Conservation (phyloP, 23 tunicate genomes). For the Styela clava region DNA sequence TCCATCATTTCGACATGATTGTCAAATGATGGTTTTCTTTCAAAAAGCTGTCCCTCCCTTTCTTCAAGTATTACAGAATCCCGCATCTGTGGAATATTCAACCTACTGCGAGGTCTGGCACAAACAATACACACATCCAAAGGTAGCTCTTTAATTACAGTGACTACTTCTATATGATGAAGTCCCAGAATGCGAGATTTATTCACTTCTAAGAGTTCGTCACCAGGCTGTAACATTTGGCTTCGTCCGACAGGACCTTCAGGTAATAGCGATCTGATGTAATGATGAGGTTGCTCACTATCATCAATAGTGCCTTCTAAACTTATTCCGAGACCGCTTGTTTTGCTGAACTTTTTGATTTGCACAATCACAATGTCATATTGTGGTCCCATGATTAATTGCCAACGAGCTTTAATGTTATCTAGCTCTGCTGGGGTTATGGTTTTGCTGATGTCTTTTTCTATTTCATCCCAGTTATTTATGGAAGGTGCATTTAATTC, state of each 20-base stretch:
- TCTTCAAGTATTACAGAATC: conserved; percentile 26
- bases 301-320: conserved; percentile 85
- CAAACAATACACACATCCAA: conserved; percentile 83
- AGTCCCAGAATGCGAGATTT: conserved; percentile 50
- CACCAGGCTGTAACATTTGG: conserved; percentile 56
- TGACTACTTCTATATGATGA: conserved; percentile 87
- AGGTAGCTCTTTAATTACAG: conserved; percentile 76
- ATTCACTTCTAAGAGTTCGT: conserved; percentile 90
- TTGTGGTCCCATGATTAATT: conserved; percentile 66
- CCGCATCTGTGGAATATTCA: neutral
- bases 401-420: conserved; percentile 57
- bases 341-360: conserved; percentile 51
- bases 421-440: conserved; percentile 42
- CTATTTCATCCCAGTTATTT: conserved; percentile 16
- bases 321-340: conserved; percentile 92
- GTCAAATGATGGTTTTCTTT: neutral
- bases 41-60: conserved; percentile 9
- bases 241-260: conserved; percentile 90
- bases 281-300: conserved; percentile 67
- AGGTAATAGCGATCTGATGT: conserved; percentile 77
- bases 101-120: conserved; percentile 42
- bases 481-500: conserved; percentile 1
- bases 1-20: neutral
- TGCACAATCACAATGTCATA: conserved; percentile 80
- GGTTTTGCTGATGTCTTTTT: conserved; percentile 18